phyloP scores from a whole-genome alignment of 2,797 vertebrate species.

The Sciurus carolinensis region DNA sequence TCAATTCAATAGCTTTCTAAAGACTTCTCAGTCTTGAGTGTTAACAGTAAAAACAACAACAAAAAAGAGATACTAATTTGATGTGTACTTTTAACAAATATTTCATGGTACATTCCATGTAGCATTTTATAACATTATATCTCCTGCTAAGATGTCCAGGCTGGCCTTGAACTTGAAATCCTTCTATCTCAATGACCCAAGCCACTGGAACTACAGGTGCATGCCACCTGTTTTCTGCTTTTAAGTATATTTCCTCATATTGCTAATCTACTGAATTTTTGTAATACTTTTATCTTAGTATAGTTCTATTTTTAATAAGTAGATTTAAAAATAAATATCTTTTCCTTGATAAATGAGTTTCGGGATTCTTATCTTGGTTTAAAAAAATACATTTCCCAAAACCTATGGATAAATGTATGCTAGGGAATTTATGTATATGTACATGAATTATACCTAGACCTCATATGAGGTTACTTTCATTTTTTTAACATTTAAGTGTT shows the following conservation, averaged over 20 bases:
- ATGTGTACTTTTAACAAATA: not conserved
- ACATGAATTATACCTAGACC: not conserved
- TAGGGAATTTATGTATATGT: not conserved
- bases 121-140: not conserved
- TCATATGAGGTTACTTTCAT: not conserved
- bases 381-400: constrained; percentile 49
- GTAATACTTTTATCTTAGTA: not conserved
- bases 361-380: not conserved
- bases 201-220: no score
- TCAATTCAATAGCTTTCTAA: not conserved
- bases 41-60: not conserved
- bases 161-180: no score
- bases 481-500: constrained; percentile 50
- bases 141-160: not conserved
- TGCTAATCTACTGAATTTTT: not conserved
- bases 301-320: not conserved
- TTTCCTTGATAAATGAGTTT: constrained; percentile 33
- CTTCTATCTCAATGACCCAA: no score
- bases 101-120: not conserved
- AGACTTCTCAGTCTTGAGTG: not conserved
- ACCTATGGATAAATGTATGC: not conserved
- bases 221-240: not conserved
- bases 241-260: not conserved
- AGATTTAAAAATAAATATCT: constrained; percentile 20
- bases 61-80: not conserved